These are phyloP conservation scores for Stramonita haemastoma DNA, from an alignment of 2,888 invertebrate genomes.

Conservation along the genomic window DNA sequence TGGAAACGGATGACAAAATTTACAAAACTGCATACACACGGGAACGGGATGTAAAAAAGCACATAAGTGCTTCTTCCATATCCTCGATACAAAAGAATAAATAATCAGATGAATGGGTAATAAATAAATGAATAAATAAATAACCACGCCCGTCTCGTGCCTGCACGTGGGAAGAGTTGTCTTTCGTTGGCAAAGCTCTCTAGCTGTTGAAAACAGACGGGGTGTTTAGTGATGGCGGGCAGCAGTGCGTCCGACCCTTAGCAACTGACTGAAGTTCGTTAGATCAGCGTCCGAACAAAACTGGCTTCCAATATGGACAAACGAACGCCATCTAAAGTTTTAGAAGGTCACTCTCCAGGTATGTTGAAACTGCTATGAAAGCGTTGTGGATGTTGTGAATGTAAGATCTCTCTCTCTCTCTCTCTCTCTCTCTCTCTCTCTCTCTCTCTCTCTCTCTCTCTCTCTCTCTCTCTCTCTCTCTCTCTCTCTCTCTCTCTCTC, in stretches of 20 bases:
- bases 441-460: neutral
- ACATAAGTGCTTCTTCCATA: too few relatives aligned
- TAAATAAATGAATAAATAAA: too few relatives aligned
- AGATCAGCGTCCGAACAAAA: neutral
- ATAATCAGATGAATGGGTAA: too few relatives aligned
- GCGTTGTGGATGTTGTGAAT: too few relatives aligned
- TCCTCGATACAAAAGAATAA: too few relatives aligned
- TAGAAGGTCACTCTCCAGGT: slow-evolving; percentile 62
- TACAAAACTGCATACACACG: too few relatives aligned
- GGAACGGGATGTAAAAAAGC: too few relatives aligned
- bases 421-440: neutral
- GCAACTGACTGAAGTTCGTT: slow-evolving; percentile 45
- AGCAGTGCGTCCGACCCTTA: slow-evolving; percentile 42
- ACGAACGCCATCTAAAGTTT: slow-evolving; percentile 48
- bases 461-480: neutral
- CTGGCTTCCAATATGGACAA: slow-evolving; percentile 46
- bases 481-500: neutral
- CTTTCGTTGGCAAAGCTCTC: neutral
- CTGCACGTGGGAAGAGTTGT: neutral
- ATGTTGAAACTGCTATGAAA: neutral
- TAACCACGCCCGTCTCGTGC: too few relatives aligned
- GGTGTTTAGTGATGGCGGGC: slow-evolving; percentile 35
- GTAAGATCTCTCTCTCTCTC: neutral
- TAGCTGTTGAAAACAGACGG: neutral
- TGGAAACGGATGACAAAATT: too few relatives aligned